A percentile compares a stretch with the other conserved stretches of the same genome.
phyloP scores from a whole-genome alignment of 2,888 invertebrate genomes.

The Trichogramma evanescens region DNA sequence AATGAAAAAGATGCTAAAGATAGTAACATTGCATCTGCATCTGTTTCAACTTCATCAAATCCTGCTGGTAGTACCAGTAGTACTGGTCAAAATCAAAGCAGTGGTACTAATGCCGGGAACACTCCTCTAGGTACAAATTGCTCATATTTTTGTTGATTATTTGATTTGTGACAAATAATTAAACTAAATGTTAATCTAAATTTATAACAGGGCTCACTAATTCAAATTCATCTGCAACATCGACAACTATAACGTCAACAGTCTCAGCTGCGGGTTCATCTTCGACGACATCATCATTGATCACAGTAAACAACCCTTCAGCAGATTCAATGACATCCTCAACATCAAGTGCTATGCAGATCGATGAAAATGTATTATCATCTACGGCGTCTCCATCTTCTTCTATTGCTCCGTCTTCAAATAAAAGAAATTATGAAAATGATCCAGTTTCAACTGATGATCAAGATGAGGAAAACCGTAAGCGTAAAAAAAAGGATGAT shows the following conservation, averaged over 20 bases:
- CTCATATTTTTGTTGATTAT: neutral
- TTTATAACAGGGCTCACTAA: neutral
- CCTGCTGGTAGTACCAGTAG: slow-evolving; percentile 9
- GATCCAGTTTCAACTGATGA: slow-evolving; percentile 50
- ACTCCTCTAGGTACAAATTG: neutral
- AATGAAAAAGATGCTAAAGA: slow-evolving; percentile 42
- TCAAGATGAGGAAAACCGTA: slow-evolving; percentile 62
- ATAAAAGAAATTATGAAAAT: slow-evolving; percentile 50
- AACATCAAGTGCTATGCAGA: slow-evolving; percentile 19
- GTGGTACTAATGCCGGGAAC: slow-evolving; percentile 1
- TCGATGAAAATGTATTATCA: slow-evolving; percentile 22
- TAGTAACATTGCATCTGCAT: slow-evolving; percentile 20
- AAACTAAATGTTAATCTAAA: neutral
- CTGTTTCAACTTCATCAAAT: neutral
- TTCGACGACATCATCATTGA: neutral
- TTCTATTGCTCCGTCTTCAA: slow-evolving; percentile 29
- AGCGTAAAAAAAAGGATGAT: slow-evolving; percentile 71
- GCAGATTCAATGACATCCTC: slow-evolving; percentile 11
- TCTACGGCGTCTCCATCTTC: slow-evolving; percentile 29
- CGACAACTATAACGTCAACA: slow-evolving; percentile 4
- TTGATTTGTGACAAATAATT: no score
- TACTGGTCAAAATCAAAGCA: slow-evolving; percentile 20
- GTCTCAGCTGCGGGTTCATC: neutral
- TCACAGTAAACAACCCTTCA: slow-evolving; percentile 5
- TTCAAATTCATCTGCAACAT: neutral